Base-by-base conservation (phyloP, 2,113 vertebrate species). In the Polyodon spathula region DNA sequence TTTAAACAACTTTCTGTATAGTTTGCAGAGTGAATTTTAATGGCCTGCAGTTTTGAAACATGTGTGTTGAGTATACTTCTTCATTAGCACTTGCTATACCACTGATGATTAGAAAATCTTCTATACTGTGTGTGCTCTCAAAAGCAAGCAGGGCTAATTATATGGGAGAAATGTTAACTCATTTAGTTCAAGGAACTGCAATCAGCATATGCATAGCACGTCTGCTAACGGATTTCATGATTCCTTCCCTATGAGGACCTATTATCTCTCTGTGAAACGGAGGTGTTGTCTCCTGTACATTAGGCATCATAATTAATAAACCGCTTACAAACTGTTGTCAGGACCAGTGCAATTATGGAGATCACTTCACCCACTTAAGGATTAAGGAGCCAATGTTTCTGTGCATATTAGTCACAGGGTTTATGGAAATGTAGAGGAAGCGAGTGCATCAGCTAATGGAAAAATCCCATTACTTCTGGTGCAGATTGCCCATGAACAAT, bases 291-390 rank as follows among this genome's bases (percentile, higher is more conserved):
- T 64, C 40, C 50, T 63, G 53, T 44, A 56, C 53, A 62, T 37
- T 43, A 42, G 40, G 39, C 51, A 42, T 62, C 50, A 62, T 62
- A 62, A 44, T 62, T 62, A 54, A 62, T 54, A 12, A 62, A 62
- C 8, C 56, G 14, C 46, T 56, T 63, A 56, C 53, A 63, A 56
- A 63, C 55, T 56, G 43, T 63, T 56, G 37, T 56, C 54, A 16
- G 27, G 12, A 44, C 43, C 42, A 37, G 55, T 63, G 53, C 61
- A 63, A 56, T 56, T 56, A 56, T 42, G 39, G 54, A 54, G 52
- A 65, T 59, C 58, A 60, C 52, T 9, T 60, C 37, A 54, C 44
- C 16, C 15, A 6, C n/a, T 61, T n/a, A 8, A 43, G 51, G 41
- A 46, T 46, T 65, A 44, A 15, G 37, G 27, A 38, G 12, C 57